phyloP scores from a whole-genome alignment of 2,888 invertebrate genomes.

The Synergus japonicus region DNA sequence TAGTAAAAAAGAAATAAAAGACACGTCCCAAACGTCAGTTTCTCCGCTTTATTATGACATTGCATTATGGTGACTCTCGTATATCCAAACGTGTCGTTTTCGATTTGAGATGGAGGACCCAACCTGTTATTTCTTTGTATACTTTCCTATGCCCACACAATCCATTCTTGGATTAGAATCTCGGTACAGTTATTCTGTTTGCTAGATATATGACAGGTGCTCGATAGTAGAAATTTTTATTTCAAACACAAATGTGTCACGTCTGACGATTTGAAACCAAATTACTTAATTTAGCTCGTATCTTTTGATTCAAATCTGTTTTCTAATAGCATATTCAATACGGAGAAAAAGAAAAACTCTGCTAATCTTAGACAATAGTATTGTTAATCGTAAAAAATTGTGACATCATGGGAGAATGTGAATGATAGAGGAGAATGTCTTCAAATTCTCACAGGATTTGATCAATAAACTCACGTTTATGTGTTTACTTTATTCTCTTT shows the following conservation, averaged over 20 bases:
- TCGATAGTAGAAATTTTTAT: constrained; percentile 14
- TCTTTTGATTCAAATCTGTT: background rate
- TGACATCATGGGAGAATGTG: no score
- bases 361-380: no score
- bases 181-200: constrained; percentile 20
- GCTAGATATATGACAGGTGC: constrained; percentile 19
- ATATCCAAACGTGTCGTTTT: constrained; percentile 3
- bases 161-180: background rate
- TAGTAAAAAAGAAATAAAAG: constrained; percentile 9
- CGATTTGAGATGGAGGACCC: constrained; percentile 1
- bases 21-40: constrained; percentile 9
- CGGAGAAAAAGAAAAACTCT: no score
- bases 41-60: constrained; percentile 17
- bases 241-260: background rate
- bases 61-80: constrained; percentile 9
- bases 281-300: background rate
- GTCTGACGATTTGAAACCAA: background rate
- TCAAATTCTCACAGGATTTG: no score
- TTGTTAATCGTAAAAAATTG: no score
- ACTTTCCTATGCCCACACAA: constrained; percentile 16
- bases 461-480: no score
- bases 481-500: no score
- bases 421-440: no score
- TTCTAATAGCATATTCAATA: background rate
- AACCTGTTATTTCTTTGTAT: constrained; percentile 13